Evolutionary conservation across 2,797 vertebrate species (phyloP).

Genomic region (Xyrichtys novacula): DNA sequence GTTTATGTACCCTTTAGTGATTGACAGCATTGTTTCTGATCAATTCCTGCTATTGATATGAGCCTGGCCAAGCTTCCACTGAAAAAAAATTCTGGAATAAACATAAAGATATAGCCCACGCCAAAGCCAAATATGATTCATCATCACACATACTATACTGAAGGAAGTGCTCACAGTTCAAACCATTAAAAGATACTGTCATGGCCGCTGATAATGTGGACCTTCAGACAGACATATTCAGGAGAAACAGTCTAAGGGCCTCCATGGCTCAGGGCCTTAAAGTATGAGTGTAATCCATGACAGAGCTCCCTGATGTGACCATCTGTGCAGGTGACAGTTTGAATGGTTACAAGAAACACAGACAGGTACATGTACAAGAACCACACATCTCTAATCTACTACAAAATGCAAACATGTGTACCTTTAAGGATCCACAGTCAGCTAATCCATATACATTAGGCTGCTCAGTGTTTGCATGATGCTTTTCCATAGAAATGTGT

Average conservation of each 20-base stretch:
- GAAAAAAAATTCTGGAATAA: background rate
- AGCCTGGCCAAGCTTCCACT: background rate
- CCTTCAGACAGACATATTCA: slow-evolving; percentile 21
- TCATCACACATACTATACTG: slow-evolving; percentile 8
- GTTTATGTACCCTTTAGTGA: background rate
- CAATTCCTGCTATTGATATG: background rate
- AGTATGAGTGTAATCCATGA: slow-evolving; percentile 26
- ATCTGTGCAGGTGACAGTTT: slow-evolving; percentile 25
- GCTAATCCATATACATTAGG: slow-evolving; percentile 15
- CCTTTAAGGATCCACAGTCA: slow-evolving; percentile 21
- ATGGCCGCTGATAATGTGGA: slow-evolving; percentile 1
- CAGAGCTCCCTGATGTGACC: slow-evolving; percentile 22
- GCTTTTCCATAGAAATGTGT: slow-evolving; percentile 12
- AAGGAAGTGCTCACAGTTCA: slow-evolving; percentile 3
- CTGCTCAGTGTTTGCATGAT: slow-evolving; percentile 48
- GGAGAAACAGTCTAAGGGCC: slow-evolving; percentile 17
- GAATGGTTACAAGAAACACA: slow-evolving; percentile 19
- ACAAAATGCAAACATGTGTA: slow-evolving; percentile 14
- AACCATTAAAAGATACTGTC: slow-evolving; percentile 1
- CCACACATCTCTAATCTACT: slow-evolving; percentile 3
- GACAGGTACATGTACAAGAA: background rate
- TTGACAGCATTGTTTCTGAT: background rate
- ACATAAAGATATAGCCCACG: background rate
- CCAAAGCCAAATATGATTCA: slow-evolving; percentile 14
- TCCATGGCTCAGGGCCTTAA: slow-evolving; percentile 16